These are phyloP conservation scores for Notarius quadriscutis DNA, from an alignment of 2,113 vertebrate genomes.

Conservation along the genomic window DNA sequence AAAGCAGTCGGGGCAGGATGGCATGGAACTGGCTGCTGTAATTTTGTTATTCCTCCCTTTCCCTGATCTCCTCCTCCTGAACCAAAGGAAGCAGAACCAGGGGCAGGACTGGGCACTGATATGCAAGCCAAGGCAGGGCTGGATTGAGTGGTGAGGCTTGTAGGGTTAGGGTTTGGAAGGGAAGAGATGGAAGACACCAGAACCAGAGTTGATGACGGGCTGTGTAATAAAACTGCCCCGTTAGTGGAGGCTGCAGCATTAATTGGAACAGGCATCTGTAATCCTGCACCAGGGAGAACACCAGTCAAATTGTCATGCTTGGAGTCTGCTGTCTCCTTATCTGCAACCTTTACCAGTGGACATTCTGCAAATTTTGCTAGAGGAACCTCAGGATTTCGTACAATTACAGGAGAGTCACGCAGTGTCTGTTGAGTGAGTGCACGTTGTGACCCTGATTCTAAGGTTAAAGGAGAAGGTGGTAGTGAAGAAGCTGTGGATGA, in stretches of 20 bases:
- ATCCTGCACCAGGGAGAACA: conserved; percentile 66
- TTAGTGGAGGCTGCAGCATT: conserved; percentile 75
- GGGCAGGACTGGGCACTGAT: conserved; percentile 64
- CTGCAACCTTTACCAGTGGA: conserved; percentile 69
- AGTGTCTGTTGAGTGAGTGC: conserved; percentile 73
- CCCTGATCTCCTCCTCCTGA: conserved; percentile 54
- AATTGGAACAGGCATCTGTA: conserved; percentile 86
- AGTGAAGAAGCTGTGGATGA: conserved; percentile 66
- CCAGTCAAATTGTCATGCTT: conserved; percentile 61
- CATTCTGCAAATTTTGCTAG: conserved; percentile 83
- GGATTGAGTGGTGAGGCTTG: conserved; percentile 61
- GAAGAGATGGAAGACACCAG: conserved; percentile 71
- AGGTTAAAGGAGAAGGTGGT: conserved; percentile 77
- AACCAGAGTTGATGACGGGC: conserved; percentile 69
- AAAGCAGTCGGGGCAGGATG: conserved; percentile 89
- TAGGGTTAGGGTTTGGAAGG: conserved; percentile 59
- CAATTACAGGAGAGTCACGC: conserved; percentile 87
- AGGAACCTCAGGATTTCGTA: conserved; percentile 87
- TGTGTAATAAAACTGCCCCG: conserved; percentile 69
- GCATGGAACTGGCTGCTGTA: conserved; percentile 86
- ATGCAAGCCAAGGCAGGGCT: conserved; percentile 66
- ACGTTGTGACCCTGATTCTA: conserved; percentile 79
- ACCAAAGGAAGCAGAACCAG: conserved; percentile 57
- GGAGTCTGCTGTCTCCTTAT: conserved; percentile 47
- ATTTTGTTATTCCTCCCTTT: conserved; percentile 62